phyloP scores from a whole-genome alignment of 2,113 vertebrate genomes.

The Paracanthobrama guichenoti region DNA sequence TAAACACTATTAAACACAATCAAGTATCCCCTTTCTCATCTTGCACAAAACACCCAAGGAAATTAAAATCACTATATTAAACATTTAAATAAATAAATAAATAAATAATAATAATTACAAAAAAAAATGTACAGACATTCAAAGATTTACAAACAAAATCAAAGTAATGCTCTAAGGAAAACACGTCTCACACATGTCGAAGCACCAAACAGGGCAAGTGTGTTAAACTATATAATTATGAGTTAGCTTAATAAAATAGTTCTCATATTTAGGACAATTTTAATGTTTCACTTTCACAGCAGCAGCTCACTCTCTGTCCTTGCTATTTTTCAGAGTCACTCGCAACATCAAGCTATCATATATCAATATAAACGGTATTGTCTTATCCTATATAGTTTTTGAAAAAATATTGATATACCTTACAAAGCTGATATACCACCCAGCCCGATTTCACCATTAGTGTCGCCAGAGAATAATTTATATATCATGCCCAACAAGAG shows the following conservation, averaged over 20 bases:
- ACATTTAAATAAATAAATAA: background rate
- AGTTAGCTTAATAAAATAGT: too few species aligned
- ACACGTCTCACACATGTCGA: background rate
- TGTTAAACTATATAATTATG: too few species aligned
- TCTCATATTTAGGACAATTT: background rate
- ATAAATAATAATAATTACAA: too few species aligned
- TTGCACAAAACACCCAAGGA: too few species aligned
- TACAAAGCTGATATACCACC: background rate
- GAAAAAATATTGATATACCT: background rate
- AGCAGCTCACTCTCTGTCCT: background rate
- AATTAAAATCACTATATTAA: background rate
- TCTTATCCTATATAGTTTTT: background rate
- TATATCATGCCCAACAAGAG: background rate
- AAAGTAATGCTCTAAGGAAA: background rate
- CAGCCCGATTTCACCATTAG: background rate
- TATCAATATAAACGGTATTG: background rate
- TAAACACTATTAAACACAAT: too few species aligned
- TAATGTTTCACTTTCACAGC: background rate
- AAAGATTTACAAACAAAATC: background rate
- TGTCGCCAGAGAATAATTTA: constrained; percentile 28
- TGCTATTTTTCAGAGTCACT: background rate
- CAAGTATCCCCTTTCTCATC: too few species aligned
- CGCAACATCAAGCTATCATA: background rate
- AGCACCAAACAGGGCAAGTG: background rate
- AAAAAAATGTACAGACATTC: background rate